Percentiles rank a stretch among this genome's conserved stretches.
Evolutionary conservation across 1,140 invertebrate species (phyloP).

Genomic region (Rhyzopertha dominica): DNA sequence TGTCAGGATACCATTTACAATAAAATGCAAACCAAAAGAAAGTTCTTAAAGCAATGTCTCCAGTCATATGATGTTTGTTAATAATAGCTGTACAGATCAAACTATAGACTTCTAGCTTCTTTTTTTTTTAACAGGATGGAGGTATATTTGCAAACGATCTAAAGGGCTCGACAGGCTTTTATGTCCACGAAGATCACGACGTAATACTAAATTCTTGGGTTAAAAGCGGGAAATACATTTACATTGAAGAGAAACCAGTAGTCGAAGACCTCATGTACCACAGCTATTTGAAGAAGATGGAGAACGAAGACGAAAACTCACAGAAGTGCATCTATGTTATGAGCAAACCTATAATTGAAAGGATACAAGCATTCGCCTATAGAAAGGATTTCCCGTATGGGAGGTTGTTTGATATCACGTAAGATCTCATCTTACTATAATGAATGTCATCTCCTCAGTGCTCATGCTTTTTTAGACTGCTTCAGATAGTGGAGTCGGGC

Average conservation of each 20-base stretch:
- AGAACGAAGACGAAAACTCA: no score
- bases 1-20: no score
- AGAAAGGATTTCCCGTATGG: conserved; percentile 52
- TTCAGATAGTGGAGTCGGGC: conserved; percentile 61
- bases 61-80: not conserved
- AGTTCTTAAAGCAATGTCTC: not conserved
- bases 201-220: conserved; percentile 18
- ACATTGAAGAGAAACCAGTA: conserved; percentile 58
- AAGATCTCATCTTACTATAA: conserved; percentile 6
- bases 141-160: no score
- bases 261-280: conserved; percentile 59
- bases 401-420: conserved; percentile 50
- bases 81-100: not conserved
- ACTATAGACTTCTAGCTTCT: no score
- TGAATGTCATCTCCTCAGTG: no score
- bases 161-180: not conserved
- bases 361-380: conserved; percentile 62
- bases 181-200: conserved; percentile 1
- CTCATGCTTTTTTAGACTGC: conserved; percentile 50
- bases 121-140: no score
- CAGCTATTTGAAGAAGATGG: conserved; percentile 57
- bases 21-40: not conserved
- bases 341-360: conserved; percentile 56
- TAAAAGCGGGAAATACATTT: conserved; percentile 52
- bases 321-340: conserved; percentile 49